Percentiles rank a stretch among this genome's conserved stretches.
Evolutionary conservation across 2,797 vertebrate species (phyloP).

Genomic region (Cyprinodon diabolis): DNA sequence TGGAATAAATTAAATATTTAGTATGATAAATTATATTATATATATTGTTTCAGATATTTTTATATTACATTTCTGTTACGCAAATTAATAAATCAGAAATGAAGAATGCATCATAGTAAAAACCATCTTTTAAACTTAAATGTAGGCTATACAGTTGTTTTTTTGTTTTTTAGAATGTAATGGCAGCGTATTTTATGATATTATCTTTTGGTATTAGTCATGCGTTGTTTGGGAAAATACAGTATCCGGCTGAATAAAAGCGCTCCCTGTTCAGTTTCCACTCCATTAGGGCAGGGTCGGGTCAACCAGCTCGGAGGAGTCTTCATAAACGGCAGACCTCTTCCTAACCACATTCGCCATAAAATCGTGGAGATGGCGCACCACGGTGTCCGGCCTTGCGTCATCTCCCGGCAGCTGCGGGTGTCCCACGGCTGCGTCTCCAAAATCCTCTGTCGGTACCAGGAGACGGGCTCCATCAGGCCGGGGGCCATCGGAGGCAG

Average conservation of each 20-base stretch:
- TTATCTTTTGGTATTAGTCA: not conserved
- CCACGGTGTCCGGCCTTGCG: constrained; percentile 95
- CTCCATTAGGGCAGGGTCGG: constrained; percentile 95
- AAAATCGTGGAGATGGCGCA: constrained; percentile 99
- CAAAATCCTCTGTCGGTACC: constrained; percentile 98
- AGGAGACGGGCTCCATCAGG: constrained; percentile 97
- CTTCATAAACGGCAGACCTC: constrained; percentile 97
- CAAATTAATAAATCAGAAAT: not conserved
- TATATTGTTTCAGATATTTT: not conserved
- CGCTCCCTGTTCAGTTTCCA: constrained; percentile 86
- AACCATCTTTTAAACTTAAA: not conserved
- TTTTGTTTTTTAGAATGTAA: not conserved
- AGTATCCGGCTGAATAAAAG: not conserved
- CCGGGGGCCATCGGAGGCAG: constrained; percentile 97
- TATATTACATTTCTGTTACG: not conserved
- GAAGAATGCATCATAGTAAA: not conserved
- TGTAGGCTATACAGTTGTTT: not conserved
- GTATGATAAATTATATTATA: not conserved
- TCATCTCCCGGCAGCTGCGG: constrained; percentile 96
- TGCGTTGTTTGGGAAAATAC: not conserved
- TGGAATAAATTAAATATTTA: not conserved
- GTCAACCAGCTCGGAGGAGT: constrained; percentile 99
- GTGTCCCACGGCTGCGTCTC: constrained; percentile 98
- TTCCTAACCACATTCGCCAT: constrained; percentile 98
- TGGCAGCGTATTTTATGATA: not conserved